Evolutionary conservation across 2,113 vertebrate species (phyloP).

Genomic region (Apistogramma diplotaenia): DNA sequence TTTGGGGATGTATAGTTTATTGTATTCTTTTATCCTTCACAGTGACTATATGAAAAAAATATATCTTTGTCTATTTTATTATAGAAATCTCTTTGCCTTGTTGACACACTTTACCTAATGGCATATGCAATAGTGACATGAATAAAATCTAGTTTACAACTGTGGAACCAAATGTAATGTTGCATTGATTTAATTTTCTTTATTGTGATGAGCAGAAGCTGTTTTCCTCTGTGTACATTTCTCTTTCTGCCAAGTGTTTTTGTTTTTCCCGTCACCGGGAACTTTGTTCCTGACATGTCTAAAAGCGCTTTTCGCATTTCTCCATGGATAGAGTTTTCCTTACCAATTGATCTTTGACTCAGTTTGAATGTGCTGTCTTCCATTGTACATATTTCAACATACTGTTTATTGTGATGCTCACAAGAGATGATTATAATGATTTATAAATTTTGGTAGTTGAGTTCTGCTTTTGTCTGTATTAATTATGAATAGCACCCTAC

Average conservation of each 20-base stretch:
- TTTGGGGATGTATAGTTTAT: slow-evolving; percentile 52
- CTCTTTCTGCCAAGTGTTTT: slow-evolving; percentile 84
- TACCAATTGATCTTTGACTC: slow-evolving; percentile 79
- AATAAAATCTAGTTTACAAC: slow-evolving; percentile 90
- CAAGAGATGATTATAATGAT: slow-evolving; percentile 75
- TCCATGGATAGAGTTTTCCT: slow-evolving; percentile 75
- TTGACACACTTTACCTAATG: slow-evolving; percentile 84
- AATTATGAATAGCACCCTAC: slow-evolving; percentile 91
- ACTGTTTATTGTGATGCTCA: slow-evolving; percentile 83
- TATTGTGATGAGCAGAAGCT: slow-evolving; percentile 69
- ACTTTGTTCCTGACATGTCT: slow-evolving; percentile 73
- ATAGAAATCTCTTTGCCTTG: slow-evolving; percentile 72
- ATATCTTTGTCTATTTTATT: slow-evolving; percentile 64
- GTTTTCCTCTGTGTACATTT: slow-evolving; percentile 86
- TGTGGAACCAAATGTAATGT: slow-evolving; percentile 89
- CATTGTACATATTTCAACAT: slow-evolving; percentile 85
- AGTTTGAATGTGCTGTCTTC: slow-evolving; percentile 88
- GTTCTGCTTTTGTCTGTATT: slow-evolving; percentile 90
- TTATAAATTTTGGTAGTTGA: slow-evolving; percentile 79
- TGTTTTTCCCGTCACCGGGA: slow-evolving; percentile 81
- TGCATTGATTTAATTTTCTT: slow-evolving; percentile 71
- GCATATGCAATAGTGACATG: slow-evolving; percentile 92
- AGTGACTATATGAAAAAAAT: slow-evolving; percentile 40
- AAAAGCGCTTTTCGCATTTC: slow-evolving; percentile 79
- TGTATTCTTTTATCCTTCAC: slow-evolving; percentile 56